Base-by-base conservation (phyloP, 1,140 invertebrate genomes). In the Lysiphlebus fabarum region DNA sequence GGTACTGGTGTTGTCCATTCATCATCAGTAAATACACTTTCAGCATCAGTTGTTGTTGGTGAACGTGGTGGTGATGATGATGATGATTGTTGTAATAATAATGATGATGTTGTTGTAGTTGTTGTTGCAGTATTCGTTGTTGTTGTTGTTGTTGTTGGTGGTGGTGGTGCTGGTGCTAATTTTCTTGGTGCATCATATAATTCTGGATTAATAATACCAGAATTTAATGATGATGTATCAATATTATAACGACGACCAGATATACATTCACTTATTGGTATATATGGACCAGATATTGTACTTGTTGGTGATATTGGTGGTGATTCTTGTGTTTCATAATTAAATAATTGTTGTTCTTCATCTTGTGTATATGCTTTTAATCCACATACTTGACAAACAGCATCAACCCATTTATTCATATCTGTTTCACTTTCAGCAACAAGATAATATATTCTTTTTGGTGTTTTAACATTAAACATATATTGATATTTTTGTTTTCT, bases 341-440 rank as follows among this genome's bases (percentile, higher is more conserved):
- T 26, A 62, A 77, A 80, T 51, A 80, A 69, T 44, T 76, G 68
- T 50, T 82, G 79, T 40, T 85, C 85, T 57, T 90, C 86, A 57
- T 92, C 90, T 66, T 88, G 87, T 36, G 86, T 87, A 40, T 84
- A 85, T 3, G 87, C 86, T 74, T 91, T 90, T 43, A 96, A 80
- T 14, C 92, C 90, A 81, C 93, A 96, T 42, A 95, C 92, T 79
- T 90, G 87, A 76, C 95, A 97, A 59, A 98, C 90, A 65, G 90
- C 93, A 70, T 92, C 89, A 1, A 97, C 93, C 95, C 95, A 98
- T 72, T 89, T 90, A 64, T 91, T 90, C 95, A 97, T 96, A 67
- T 96, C 93, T 51, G 84, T 82, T 72, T 95, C 92, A 37, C 88
- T 90, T 67, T 95, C 92, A 2, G 94, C 93, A 44, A 93, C 92